These are phyloP conservation scores for Scaptomyza reducta DNA, from an alignment of 2,888 invertebrate genomes.

Conservation along the genomic window DNA sequence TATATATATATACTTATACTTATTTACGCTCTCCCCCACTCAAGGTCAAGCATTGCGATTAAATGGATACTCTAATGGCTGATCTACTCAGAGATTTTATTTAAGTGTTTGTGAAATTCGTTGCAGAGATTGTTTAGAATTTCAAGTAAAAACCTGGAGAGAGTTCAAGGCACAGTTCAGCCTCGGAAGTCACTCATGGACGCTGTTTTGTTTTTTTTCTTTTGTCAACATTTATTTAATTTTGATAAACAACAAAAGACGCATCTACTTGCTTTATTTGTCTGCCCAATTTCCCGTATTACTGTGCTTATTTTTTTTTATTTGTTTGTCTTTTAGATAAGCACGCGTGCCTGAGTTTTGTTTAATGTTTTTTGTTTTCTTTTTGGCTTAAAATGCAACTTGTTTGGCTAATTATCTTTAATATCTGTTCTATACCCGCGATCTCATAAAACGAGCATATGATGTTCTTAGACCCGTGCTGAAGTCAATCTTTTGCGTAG, in stretches of 20 bases:
- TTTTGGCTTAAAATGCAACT: constrained; percentile 2
- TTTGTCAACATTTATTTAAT: constrained; percentile 20
- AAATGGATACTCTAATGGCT: constrained; percentile 10
- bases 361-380: background rate
- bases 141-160: background rate
- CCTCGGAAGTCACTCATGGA: constrained; percentile 43
- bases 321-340: constrained; percentile 37
- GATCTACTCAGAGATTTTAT: background rate
- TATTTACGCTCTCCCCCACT: constrained; percentile 8
- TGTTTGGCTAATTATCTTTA: constrained; percentile 13
- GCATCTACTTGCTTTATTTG: constrained; percentile 31
- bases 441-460: background rate
- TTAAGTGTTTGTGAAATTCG: background rate
- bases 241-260: constrained; percentile 31
- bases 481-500: background rate
- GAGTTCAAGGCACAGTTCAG: constrained; percentile 18
- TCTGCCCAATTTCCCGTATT: constrained; percentile 18
- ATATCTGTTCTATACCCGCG: constrained; percentile 8
- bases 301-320: constrained; percentile 28
- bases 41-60: constrained; percentile 31
- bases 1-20: background rate
- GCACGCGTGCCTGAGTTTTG: constrained; percentile 22
- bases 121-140: background rate
- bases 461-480: constrained; percentile 5
- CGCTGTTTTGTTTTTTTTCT: too few species aligned